Conservation (phyloP, 2,888 invertebrate genomes). For the Muscina levida region DNA sequence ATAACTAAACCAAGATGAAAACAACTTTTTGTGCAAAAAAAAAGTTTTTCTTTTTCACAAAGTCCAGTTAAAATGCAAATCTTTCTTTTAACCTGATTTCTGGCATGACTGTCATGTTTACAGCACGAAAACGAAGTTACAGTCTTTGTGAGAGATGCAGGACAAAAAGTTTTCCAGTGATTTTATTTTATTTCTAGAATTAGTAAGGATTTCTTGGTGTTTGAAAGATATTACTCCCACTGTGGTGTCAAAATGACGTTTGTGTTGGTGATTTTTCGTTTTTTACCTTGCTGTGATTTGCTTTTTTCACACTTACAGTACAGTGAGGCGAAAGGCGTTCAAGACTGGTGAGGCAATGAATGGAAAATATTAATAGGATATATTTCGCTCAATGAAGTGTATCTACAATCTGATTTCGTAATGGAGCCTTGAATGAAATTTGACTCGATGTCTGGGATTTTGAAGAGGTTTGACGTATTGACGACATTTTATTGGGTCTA, state of each 20-base stretch:
- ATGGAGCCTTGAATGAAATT: no score
- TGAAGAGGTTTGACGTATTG: no score
- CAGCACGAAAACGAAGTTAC: constrained; percentile 7
- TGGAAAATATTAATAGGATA: no score
- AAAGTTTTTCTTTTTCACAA: constrained; percentile 41
- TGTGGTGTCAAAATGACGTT: not conserved
- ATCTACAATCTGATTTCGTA: no score
- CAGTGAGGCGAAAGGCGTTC: no score
- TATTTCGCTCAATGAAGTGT: no score
- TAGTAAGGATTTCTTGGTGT: constrained; percentile 47
- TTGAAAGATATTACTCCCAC: constrained; percentile 34
- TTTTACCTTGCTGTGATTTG: not conserved
- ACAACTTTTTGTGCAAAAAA: constrained; percentile 23
- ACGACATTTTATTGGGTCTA: no score
- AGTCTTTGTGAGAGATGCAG: constrained; percentile 4
- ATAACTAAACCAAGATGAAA: constrained; percentile 7
- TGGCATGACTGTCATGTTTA: constrained; percentile 45
- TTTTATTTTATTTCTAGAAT: constrained; percentile 63
- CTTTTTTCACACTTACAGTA: not conserved
- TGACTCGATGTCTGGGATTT: no score
- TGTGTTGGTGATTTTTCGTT: constrained; percentile 24
- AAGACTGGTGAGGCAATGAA: no score
- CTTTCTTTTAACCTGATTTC: constrained; percentile 38
- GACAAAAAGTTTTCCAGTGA: constrained; percentile 62
- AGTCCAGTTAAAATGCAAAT: constrained; percentile 58